Base-by-base conservation (phyloP, 2,888 invertebrate genomes). In the Phania funesta region DNA sequence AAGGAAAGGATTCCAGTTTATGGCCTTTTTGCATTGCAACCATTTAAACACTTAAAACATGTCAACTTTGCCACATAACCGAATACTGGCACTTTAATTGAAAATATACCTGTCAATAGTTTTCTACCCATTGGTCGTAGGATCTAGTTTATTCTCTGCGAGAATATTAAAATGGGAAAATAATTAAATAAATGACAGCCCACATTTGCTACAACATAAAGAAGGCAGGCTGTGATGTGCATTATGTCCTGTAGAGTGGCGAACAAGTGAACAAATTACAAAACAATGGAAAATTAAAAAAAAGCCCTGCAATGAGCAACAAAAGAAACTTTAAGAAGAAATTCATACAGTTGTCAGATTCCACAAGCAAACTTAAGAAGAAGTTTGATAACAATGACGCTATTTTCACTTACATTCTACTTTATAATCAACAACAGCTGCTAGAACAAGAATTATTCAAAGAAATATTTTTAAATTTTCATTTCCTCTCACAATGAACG, bases 391-490 rank as follows among this genome's bases (percentile, higher is more conserved):
- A 50, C 46, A 20, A 50, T 29, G 18, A 64, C 52, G 11, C 22
- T 38, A 6, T 41, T 54, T 38, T 18, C 5, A 24, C 24, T 64
- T 18, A 20, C 3, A 24, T 46, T 22, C 5, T 46, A 22, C 9
- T 68, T 41, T 35, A 26, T 13, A 29, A 24, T 50, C 56, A 29
- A 8, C 46, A 74, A 44, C 73, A 62, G 62, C 70, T 52, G 80
- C 71, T 70, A 38, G 20, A 46, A 18, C 24, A 32, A 44, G 50
- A 56, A 65, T 48, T 56, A 9, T 44, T 3, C 48, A 77, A 74
- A 44, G 77, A 54, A 64, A 74, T 50, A 50, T 81, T 74, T 56
- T 50, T 64, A 67, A 78, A 58, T 64, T 77, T 74, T 77, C 64
- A 78, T 56, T 67, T 76, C 22, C 77, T 76, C 13, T 32, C 7